A percentile compares a stretch with the other conserved stretches of the same genome.
Conservation (phyloP, 2,797 vertebrate species). For the Thripadectes ignobilis region DNA sequence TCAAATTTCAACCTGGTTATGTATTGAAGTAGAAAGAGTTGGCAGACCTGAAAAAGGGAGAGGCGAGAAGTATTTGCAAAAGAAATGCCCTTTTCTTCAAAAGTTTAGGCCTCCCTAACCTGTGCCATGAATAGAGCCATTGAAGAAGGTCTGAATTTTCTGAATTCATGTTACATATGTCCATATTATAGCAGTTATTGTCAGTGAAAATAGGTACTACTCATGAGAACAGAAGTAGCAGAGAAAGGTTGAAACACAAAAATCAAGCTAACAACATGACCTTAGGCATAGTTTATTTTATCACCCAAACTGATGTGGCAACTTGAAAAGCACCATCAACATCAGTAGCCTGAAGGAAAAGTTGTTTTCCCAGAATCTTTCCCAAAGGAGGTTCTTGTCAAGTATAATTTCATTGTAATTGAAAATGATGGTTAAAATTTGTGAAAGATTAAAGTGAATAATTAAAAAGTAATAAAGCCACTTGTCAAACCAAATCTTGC, state of each 20-base stretch:
- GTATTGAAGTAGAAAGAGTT: neutral
- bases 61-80: neutral
- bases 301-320: neutral
- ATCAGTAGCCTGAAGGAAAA: neutral
- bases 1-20: neutral
- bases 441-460: slow-evolving; percentile 12
- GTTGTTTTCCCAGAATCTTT: neutral
- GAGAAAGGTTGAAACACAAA: neutral
- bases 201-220: neutral
- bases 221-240: neutral
- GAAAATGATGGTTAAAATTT: slow-evolving; percentile 7
- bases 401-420: slow-evolving; percentile 13
- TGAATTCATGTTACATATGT: neutral
- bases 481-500: slow-evolving; percentile 17
- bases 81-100: neutral
- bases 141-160: neutral
- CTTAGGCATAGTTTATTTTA: neutral
- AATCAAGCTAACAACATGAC: neutral
- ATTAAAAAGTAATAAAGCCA: slow-evolving; percentile 9
- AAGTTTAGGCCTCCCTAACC: neutral
- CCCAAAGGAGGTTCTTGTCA: slow-evolving; percentile 16
- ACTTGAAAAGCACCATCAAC: neutral
- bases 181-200: neutral
- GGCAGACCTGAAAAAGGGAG: neutral
- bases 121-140: neutral